Conservation (phyloP, 2,797 vertebrate genomes). For the Cuniculus paca region DNA sequence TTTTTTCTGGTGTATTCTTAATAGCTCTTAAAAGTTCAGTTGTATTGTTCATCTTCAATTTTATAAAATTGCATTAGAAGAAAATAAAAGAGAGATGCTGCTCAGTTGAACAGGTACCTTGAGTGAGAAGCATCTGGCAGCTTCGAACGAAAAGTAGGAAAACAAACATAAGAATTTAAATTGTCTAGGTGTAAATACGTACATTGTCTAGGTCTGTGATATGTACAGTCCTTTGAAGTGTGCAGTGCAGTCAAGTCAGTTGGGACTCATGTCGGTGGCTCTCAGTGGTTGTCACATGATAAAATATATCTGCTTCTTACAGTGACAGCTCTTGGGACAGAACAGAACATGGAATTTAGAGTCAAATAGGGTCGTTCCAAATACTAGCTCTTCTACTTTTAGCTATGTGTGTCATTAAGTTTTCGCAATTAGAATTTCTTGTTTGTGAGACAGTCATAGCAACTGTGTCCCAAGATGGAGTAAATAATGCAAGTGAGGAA, state of each 20-base stretch:
- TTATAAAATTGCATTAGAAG: not conserved
- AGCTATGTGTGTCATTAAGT: not conserved
- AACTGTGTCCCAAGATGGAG: not conserved
- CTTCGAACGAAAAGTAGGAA: not conserved
- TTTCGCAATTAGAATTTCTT: constrained; percentile 1
- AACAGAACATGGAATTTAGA: not conserved
- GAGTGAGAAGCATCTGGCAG: not conserved
- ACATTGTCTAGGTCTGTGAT: not conserved
- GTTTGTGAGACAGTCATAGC: not conserved
- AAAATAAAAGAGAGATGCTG: not conserved
- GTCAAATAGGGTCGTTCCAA: not conserved
- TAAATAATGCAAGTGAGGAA: not conserved
- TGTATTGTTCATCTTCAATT: constrained; percentile 24
- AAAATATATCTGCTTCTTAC: not conserved
- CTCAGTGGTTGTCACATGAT: not conserved
- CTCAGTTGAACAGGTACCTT: not conserved
- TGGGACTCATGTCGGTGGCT: not conserved
- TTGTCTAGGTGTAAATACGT: not conserved
- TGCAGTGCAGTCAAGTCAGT: not conserved
- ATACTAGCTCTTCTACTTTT: not conserved
- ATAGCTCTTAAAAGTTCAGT: not conserved
- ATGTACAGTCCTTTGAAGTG: not conserved
- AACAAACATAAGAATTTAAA: not conserved
- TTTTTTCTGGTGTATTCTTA: too few relatives aligned
- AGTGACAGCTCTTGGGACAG: not conserved